Conservation (phyloP, 2,113 vertebrate genomes). For the Malurus melanocephalus region DNA sequence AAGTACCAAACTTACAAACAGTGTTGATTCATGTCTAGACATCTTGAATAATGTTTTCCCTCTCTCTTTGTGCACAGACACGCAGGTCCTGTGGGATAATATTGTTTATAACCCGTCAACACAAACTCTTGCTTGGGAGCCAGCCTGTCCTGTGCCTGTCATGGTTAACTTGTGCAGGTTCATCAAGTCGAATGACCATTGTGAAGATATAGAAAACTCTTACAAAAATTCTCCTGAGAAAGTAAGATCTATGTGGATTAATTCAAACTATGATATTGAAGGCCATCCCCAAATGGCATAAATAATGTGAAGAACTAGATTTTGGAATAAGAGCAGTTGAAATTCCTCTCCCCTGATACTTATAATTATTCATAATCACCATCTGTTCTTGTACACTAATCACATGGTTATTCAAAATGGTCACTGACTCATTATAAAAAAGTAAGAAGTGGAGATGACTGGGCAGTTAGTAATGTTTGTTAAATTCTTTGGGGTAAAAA, state of each 20-base stretch:
- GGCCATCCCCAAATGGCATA: neutral
- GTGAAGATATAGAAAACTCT: constrained; percentile 73
- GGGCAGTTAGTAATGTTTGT: neutral
- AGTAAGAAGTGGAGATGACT: constrained; percentile 24
- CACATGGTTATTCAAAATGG: neutral
- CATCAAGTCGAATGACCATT: constrained; percentile 33
- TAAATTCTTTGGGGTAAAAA: constrained; percentile 13
- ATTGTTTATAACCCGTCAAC: constrained; percentile 75
- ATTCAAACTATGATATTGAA: neutral
- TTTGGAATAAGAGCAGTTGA: neutral
- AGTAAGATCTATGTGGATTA: constrained; percentile 65
- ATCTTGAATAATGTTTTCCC: neutral
- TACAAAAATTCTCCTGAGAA: constrained; percentile 57
- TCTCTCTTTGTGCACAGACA: constrained; percentile 64
- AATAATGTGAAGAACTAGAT: neutral
- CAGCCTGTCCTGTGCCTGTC: constrained; percentile 73
- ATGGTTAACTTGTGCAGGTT: constrained; percentile 72
- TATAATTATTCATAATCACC: neutral
- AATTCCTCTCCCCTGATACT: neutral
- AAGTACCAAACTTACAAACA: neutral
- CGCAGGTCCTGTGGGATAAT: constrained; percentile 77
- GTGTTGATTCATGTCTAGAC: neutral
- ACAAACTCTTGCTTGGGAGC: constrained; percentile 78
- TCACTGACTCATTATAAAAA: constrained; percentile 15
- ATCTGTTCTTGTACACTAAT: neutral